Evolutionary conservation across 2,797 vertebrate genomes (phyloP).

Genomic region (Aythya fuligula): DNA sequence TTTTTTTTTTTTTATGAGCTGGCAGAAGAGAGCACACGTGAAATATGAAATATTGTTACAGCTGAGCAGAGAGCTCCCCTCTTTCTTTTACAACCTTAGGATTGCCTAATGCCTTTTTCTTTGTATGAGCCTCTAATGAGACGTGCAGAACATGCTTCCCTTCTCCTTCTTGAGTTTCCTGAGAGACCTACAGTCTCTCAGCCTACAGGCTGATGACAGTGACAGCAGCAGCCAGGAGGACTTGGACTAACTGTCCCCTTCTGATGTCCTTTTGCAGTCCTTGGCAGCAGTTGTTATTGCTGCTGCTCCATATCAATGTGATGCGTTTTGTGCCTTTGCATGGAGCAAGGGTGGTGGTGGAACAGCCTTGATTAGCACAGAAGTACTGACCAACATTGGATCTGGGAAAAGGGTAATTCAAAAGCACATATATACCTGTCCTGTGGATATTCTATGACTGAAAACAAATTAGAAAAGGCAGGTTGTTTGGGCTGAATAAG

Average conservation of each 20-base stretch:
- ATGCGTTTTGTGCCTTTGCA: not conserved
- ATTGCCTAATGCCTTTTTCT: not conserved
- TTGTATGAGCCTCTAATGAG: not conserved
- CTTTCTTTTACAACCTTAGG: not conserved
- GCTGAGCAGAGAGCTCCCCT: not conserved
- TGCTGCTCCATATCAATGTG: not conserved
- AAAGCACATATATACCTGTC: not conserved
- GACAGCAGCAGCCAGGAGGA: not conserved
- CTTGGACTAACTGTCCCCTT: not conserved
- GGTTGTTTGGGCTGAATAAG: not conserved
- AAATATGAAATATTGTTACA: not conserved
- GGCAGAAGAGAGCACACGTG: not conserved
- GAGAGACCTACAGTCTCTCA: not conserved
- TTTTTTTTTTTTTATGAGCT: not conserved
- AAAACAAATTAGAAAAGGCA: not conserved
- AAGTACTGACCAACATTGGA: not conserved
- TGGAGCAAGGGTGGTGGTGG: not conserved
- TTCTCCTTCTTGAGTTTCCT: not conserved
- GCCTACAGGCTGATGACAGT: not conserved
- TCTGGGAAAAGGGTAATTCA: not conserved
- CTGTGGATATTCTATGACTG: not conserved
- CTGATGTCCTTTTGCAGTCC: not conserved
- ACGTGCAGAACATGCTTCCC: not conserved
- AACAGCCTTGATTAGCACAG: not conserved
- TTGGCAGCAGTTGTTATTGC: not conserved